A percentile compares a stretch with the other conserved stretches of the same genome.
Conservation (phyloP, 2,113 vertebrate genomes). For the Rousettus leschenaultii region DNA sequence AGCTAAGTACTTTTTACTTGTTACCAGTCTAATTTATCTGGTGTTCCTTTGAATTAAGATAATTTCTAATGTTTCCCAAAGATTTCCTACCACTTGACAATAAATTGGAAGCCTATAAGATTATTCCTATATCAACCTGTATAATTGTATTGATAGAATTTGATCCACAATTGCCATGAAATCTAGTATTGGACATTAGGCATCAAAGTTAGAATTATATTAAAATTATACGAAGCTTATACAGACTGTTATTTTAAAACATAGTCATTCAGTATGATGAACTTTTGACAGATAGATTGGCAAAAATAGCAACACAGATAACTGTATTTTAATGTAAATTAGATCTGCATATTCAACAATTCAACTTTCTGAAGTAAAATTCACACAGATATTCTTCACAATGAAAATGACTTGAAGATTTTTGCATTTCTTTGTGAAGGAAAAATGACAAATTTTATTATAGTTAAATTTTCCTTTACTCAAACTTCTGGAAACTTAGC, state of each 20-base stretch:
- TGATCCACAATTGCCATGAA: background rate
- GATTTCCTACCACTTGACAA: background rate
- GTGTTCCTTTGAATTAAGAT: background rate
- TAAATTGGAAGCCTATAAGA: background rate
- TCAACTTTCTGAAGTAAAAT: slow-evolving; percentile 17
- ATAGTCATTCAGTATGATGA: background rate
- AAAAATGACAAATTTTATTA: slow-evolving; percentile 58
- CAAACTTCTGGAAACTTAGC: slow-evolving; percentile 12
- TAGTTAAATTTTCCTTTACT: slow-evolving; percentile 50
- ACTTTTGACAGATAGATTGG: slow-evolving; percentile 43
- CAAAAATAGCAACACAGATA: slow-evolving; percentile 43
- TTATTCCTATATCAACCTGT: background rate
- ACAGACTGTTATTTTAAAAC: slow-evolving; percentile 38
- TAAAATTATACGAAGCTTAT: slow-evolving; percentile 39
- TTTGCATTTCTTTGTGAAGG: slow-evolving; percentile 9
- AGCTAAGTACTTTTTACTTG: background rate
- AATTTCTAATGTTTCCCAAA: background rate
- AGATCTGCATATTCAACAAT: slow-evolving; percentile 28
- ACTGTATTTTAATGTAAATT: slow-evolving; percentile 59
- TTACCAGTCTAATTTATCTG: background rate
- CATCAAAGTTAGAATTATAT: background rate
- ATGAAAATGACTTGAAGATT: slow-evolving; percentile 3
- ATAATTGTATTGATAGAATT: background rate
- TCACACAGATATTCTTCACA: slow-evolving; percentile 18
- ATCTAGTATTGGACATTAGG: background rate